Percentiles rank a stretch among this genome's conserved stretches.
Evolutionary conservation across 1,140 invertebrate species (phyloP).

Genomic region (Reticulitermes speratus): DNA sequence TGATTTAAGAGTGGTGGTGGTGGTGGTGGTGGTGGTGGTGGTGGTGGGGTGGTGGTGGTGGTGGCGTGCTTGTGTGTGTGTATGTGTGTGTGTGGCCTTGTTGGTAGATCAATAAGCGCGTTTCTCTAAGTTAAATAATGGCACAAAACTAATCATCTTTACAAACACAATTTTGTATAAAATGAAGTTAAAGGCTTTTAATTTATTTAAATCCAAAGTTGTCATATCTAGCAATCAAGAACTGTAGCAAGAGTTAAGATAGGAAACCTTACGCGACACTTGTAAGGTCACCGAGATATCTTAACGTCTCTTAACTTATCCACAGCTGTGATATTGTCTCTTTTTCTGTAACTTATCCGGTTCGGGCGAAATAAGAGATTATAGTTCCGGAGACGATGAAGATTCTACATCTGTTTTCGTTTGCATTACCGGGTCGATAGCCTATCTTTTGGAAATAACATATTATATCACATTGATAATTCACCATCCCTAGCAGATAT

Average conservation of each 20-base stretch:
- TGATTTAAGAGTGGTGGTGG: too few species aligned
- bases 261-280: background rate
- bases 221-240: background rate
- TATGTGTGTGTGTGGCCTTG: too few species aligned
- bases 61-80: too few species aligned
- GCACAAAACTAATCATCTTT: too few species aligned
- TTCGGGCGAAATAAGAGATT: background rate
- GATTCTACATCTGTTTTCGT: background rate
- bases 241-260: background rate
- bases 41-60: too few species aligned
- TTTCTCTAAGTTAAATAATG: too few species aligned
- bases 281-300: too few species aligned
- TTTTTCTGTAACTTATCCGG: background rate
- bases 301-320: background rate
- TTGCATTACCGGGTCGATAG: slow-evolving; percentile 9
- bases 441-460: background rate
- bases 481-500: background rate
- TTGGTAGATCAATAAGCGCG: too few species aligned
- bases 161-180: too few species aligned
- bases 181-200: too few species aligned
- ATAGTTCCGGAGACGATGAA: background rate
- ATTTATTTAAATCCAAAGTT: background rate
- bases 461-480: background rate
- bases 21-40: too few species aligned
- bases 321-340: background rate